A percentile compares a stretch with the other conserved stretches of the same genome.
These are phyloP conservation scores for Sialis fuliginosa DNA, from an alignment of 2,888 invertebrate species.

Conservation along the genomic window DNA sequence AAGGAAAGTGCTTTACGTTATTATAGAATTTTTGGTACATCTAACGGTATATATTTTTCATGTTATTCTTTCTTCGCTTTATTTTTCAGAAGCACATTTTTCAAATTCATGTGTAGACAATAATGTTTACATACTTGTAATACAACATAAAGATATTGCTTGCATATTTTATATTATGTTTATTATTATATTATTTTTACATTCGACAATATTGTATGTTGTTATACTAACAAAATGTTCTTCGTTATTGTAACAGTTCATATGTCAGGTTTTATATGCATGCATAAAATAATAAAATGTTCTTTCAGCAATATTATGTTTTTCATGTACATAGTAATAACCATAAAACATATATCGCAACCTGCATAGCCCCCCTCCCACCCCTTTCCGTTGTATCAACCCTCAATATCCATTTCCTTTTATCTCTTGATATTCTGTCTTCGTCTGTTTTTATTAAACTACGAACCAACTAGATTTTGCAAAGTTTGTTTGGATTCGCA, in stretches of 20 bases:
- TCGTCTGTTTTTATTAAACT: conserved; percentile 21
- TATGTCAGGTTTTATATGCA: neutral
- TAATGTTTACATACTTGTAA: too few relatives aligned
- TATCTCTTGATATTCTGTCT: conserved; percentile 15
- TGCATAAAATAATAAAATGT: conserved; percentile 1
- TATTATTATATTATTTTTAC: too few relatives aligned
- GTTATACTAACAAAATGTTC: neutral
- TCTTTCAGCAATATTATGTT: conserved; percentile 19
- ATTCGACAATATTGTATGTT: too few relatives aligned
- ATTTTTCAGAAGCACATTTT: too few relatives aligned
- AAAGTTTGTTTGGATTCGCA: conserved; percentile 26
- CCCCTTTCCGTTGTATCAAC: conserved; percentile 9
- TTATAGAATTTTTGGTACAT: too few relatives aligned
- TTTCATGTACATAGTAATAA: conserved; percentile 23
- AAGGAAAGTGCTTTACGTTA: too few relatives aligned
- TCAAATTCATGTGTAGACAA: too few relatives aligned
- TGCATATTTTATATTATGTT: too few relatives aligned
- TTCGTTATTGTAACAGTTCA: neutral
- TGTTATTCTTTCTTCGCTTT: too few relatives aligned
- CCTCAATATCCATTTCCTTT: conserved; percentile 11
- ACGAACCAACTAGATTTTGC: conserved; percentile 21
- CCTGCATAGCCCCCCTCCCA: conserved; percentile 21
- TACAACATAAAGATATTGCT: too few relatives aligned
- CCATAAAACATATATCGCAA: conserved; percentile 23
- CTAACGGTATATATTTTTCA: too few relatives aligned